Evolutionary conservation across 2,797 vertebrate genomes (phyloP).

Genomic region (Parambassis ranga): DNA sequence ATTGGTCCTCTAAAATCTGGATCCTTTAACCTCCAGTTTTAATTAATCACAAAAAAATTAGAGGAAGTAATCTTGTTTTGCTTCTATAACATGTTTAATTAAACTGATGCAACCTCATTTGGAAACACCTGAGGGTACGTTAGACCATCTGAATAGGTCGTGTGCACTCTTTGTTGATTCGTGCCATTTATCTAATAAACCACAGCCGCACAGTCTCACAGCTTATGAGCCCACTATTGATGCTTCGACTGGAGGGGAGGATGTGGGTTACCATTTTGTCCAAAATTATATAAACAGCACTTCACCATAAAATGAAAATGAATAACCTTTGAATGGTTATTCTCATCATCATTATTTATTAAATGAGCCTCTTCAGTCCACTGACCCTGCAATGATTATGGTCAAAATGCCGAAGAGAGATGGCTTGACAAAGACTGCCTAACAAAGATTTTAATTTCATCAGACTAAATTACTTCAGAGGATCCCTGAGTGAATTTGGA

Average conservation of each 20-base stretch:
- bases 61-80: conserved; percentile 91
- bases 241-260: conserved; percentile 45
- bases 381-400: conserved; percentile 76
- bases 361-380: conserved; percentile 59
- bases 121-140: conserved; percentile 94
- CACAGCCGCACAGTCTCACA: conserved; percentile 39
- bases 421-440: conserved; percentile 42
- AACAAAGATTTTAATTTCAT: conserved; percentile 74
- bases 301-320: conserved; percentile 74
- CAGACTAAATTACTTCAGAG: conserved; percentile 53
- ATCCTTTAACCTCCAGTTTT: conserved; percentile 93
- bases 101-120: conserved; percentile 90
- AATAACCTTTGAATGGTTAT: conserved; percentile 74
- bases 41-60: conserved; percentile 97
- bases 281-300: conserved; percentile 74
- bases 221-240: conserved; percentile 46
- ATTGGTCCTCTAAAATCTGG: conserved; percentile 86
- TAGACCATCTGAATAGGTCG: conserved; percentile 86
- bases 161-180: conserved; percentile 88
- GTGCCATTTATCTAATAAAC: conserved; percentile 90
- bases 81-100: conserved; percentile 91
- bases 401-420: conserved; percentile 62
- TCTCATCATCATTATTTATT: conserved; percentile 72
- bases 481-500: conserved; percentile 57
- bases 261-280: conserved; percentile 59